Conservation (phyloP, 2,113 vertebrate species). For the Coryphaenoides rupestris region DNA sequence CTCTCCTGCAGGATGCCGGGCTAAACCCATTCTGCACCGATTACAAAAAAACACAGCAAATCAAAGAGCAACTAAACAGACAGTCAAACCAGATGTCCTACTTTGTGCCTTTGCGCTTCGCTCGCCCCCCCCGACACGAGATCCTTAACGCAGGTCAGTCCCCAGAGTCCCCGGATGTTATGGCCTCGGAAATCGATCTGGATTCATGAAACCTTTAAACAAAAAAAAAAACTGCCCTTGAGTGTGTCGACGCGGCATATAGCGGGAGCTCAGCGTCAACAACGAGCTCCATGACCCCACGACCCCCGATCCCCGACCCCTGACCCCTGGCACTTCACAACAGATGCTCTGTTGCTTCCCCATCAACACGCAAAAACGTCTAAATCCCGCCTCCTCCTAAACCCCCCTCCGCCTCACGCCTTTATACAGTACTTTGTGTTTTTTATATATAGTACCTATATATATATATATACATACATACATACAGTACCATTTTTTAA, state of each 20-base stretch:
- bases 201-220: constrained; percentile 3
- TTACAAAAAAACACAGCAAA: too few relatives aligned
- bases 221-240: too few relatives aligned
- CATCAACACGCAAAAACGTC: constrained; percentile 4
- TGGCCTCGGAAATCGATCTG: constrained; percentile 30
- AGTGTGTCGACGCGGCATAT: too few relatives aligned
- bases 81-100: constrained; percentile 51
- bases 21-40: too few relatives aligned
- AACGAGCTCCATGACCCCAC: too few relatives aligned
- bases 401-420: constrained; percentile 30
- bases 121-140: constrained; percentile 49
- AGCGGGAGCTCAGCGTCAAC: too few relatives aligned
- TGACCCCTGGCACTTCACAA: too few relatives aligned
- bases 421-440: constrained; percentile 70
- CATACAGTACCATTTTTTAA: constrained; percentile 46
- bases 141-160: constrained; percentile 44
- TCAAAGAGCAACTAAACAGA: too few relatives aligned
- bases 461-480: constrained; percentile 37
- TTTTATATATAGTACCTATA: too few relatives aligned
- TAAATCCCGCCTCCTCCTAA: constrained; percentile 31
- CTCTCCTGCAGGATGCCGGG: too few relatives aligned
- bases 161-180: constrained; percentile 34
- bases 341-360: too few relatives aligned
- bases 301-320: too few relatives aligned
- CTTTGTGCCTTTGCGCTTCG: constrained; percentile 64